Percentiles rank a stretch among this genome's conserved stretches.
Evolutionary conservation across 2,888 invertebrate species (phyloP).

Genomic region (Pseudococcus longispinus): DNA sequence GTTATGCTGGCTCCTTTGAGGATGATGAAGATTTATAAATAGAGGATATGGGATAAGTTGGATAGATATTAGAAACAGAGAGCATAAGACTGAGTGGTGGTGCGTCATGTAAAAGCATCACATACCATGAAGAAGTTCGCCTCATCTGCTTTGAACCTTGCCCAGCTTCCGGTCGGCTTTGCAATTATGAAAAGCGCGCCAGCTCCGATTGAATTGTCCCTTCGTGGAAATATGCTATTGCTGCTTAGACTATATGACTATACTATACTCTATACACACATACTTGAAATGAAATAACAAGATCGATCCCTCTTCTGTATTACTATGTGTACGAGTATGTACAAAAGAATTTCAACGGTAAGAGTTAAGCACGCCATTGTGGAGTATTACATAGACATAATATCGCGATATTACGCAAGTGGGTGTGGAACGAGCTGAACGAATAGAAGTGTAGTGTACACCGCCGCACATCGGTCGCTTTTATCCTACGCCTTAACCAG

Average conservation of each 20-base stretch:
- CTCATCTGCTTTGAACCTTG: not conserved
- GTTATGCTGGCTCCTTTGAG: not conserved
- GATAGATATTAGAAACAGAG: not conserved
- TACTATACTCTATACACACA: no score
- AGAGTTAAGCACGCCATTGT: slow-evolving; percentile 44
- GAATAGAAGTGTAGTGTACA: slow-evolving; percentile 12
- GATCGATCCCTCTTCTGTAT: not conserved
- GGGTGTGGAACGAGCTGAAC: slow-evolving; percentile 31
- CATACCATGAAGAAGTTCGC: slow-evolving; percentile 1
- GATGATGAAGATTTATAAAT: not conserved
- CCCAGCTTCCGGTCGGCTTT: slow-evolving; percentile 6
- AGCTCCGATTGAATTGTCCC: slow-evolving; percentile 36
- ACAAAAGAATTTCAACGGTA: slow-evolving; percentile 24
- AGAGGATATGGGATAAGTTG: not conserved
- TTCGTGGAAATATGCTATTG: slow-evolving; percentile 4
- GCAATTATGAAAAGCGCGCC: slow-evolving; percentile 28
- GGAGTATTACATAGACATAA: slow-evolving; percentile 14
- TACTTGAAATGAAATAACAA: slow-evolving; percentile 44
- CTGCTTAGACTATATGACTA: no score
- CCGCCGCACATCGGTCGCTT: not conserved
- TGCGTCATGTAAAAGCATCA: not conserved
- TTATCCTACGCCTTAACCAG: not conserved
- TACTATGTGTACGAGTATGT: not conserved
- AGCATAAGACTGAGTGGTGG: not conserved
- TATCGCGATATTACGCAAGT: slow-evolving; percentile 43